phyloP scores from a whole-genome alignment of 2,888 invertebrate species.

The Barypeithes pellucidus region DNA sequence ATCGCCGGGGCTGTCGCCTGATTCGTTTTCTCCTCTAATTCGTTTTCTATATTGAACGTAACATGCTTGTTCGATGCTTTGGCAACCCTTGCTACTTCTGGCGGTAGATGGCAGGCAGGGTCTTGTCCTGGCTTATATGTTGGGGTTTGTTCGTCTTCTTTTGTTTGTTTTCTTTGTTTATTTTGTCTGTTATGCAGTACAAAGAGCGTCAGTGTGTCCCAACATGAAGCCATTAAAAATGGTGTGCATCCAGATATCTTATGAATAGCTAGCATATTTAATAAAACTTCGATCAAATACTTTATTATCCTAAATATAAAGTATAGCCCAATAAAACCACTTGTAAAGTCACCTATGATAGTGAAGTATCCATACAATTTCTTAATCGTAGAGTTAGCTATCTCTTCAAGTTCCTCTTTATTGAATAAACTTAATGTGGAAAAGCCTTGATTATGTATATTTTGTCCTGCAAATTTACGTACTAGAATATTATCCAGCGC shows the following conservation, averaged over 20 bases:
- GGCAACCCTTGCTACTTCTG: no score
- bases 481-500: neutral
- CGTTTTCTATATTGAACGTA: no score
- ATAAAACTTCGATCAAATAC: neutral
- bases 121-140: no score
- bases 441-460: neutral
- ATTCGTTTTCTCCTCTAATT: no score
- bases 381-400: neutral
- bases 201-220: no score
- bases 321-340: neutral
- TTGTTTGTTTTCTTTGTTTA: no score
- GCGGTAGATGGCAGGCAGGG: no score
- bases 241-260: neutral
- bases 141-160: no score
- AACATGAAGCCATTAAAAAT: no score
- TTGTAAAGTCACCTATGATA: neutral
- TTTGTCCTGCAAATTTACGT: neutral
- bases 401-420: neutral
- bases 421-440: neutral
- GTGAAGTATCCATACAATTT: neutral
- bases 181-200: no score
- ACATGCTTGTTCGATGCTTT: no score
- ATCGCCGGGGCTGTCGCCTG: no score
- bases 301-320: neutral
- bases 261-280: neutral